Conservation (phyloP, 1,140 invertebrate species). For the Aphaenogaster ashmeadi region DNA sequence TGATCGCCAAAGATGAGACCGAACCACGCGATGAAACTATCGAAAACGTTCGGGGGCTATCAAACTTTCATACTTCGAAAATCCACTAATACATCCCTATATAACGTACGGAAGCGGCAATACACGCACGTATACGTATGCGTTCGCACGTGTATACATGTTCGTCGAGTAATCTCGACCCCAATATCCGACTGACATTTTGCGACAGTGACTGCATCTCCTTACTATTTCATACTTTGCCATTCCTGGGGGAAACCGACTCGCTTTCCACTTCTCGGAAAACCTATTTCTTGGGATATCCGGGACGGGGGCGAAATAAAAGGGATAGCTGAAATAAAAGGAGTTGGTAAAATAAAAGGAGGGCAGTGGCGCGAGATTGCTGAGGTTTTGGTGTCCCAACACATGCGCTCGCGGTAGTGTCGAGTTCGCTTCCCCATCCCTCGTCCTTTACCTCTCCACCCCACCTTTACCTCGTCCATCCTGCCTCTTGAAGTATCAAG, state of each 20-base stretch:
- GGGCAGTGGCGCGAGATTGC: constrained; percentile 18
- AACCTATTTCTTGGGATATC: constrained; percentile 54
- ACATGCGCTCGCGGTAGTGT: not conserved
- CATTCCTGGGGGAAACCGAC: constrained; percentile 38
- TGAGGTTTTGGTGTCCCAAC: constrained; percentile 14
- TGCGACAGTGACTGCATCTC: constrained; percentile 58
- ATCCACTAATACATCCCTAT: constrained; percentile 40
- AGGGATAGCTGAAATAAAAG: constrained; percentile 44
- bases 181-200: constrained; percentile 63
- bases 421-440: not conserved
- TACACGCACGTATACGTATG: constrained; percentile 22
- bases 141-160: not conserved
- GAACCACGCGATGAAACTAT: constrained; percentile 28
- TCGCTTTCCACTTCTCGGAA: constrained; percentile 52
- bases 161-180: constrained; percentile 50
- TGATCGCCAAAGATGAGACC: constrained; percentile 20
- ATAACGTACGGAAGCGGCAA: constrained; percentile 15
- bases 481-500: not conserved
- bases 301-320: constrained; percentile 42
- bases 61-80: constrained; percentile 50
- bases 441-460: not conserved
- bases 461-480: no score
- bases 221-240: constrained; percentile 63
- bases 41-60: constrained; percentile 30
- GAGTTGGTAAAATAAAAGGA: constrained; percentile 49